Percentiles rank a stretch among this genome's conserved stretches.
These are phyloP conservation scores for Clistopyga incitator DNA, from an alignment of 2,888 invertebrate genomes.

Conservation along the genomic window DNA sequence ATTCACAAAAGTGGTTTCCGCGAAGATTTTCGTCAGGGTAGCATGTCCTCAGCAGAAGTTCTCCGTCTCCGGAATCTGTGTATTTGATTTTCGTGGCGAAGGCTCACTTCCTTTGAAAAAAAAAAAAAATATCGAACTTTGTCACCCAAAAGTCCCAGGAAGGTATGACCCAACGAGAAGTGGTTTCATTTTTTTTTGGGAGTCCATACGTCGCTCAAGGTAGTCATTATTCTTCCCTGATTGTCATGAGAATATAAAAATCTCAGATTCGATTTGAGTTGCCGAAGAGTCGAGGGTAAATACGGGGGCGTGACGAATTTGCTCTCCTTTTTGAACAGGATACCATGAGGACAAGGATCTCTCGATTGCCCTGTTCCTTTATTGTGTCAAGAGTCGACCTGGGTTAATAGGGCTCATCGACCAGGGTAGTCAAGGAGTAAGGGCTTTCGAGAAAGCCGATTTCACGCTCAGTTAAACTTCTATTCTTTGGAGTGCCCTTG, in stretches of 20 bases:
- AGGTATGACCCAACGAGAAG: slow-evolving; percentile 23
- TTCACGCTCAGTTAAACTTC: slow-evolving; percentile 59
- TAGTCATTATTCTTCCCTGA: slow-evolving; percentile 28
- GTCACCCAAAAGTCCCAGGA: slow-evolving; percentile 54
- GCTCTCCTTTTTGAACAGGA: slow-evolving; percentile 57
- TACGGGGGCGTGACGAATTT: slow-evolving; percentile 48
- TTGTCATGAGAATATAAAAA: slow-evolving; percentile 24
- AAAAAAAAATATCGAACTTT: slow-evolving; percentile 49
- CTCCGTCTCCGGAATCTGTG: background rate
- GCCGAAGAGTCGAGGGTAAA: slow-evolving; percentile 21
- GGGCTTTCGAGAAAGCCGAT: slow-evolving; percentile 28
- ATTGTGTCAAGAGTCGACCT: background rate
- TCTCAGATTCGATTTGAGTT: background rate
- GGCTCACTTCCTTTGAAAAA: background rate
- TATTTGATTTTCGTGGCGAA: background rate
- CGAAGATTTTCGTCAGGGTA: slow-evolving; percentile 47
- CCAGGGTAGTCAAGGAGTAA: background rate
- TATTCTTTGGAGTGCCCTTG: slow-evolving; percentile 60
- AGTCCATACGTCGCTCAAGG: background rate
- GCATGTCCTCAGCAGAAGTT: slow-evolving; percentile 29
- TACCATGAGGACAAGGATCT: slow-evolving; percentile 33
- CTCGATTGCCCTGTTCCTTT: background rate
- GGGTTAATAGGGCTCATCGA: slow-evolving; percentile 4
- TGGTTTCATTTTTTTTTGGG: background rate
- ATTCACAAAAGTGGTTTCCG: slow-evolving; percentile 55